A percentile compares a stretch with the other conserved stretches of the same genome.
Conservation (phyloP, 2,113 vertebrate genomes). For the Anhinga rufa region DNA sequence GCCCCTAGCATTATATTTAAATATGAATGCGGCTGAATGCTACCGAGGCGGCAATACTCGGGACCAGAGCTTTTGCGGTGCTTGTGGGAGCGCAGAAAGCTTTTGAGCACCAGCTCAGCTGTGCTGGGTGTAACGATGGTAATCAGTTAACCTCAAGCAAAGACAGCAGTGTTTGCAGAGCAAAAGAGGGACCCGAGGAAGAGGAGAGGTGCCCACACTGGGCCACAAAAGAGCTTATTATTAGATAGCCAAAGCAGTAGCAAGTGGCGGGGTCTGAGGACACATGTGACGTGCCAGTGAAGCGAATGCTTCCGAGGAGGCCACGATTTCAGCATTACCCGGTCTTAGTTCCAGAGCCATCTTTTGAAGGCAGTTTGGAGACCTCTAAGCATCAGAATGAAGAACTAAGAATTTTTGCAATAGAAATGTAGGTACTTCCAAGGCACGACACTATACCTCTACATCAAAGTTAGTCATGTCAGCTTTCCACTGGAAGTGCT, state of each 20-base stretch:
- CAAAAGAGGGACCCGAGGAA: background rate
- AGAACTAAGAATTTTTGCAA: background rate
- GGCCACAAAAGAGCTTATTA: background rate
- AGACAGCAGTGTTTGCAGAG: background rate
- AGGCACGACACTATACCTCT: slow-evolving; percentile 74
- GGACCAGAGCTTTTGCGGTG: background rate
- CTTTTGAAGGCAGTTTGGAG: background rate
- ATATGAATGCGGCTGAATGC: background rate
- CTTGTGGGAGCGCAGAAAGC: background rate
- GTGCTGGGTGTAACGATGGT: too few species aligned
- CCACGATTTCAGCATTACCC: accelerated
- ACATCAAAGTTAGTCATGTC: slow-evolving; percentile 98
- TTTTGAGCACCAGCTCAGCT: background rate
- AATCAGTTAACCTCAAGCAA: background rate
- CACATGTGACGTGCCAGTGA: accelerated
- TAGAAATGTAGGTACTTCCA: background rate
- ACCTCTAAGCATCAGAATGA: background rate
- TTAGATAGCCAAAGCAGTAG: background rate
- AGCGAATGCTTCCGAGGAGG: background rate
- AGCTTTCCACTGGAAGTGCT: slow-evolving; percentile 95
- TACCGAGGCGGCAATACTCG: accelerated
- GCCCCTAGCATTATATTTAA: background rate
- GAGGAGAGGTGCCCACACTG: background rate
- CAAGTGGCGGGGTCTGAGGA: background rate
- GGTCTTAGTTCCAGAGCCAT: background rate